Base-by-base conservation (phyloP, 2,888 invertebrate species). In the Phaedon cochleariae region DNA sequence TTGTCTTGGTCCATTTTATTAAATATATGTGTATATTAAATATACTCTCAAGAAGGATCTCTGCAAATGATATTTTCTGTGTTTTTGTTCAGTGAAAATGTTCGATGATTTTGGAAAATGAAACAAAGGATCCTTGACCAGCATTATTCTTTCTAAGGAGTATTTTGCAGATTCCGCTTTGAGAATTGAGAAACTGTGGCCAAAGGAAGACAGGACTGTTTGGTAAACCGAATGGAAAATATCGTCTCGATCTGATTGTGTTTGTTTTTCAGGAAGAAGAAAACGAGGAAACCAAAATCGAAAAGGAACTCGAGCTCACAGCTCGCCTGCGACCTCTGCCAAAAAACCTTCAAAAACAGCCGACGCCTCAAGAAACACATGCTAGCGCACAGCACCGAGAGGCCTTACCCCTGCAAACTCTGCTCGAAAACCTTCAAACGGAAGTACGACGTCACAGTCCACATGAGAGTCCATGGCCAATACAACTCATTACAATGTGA, bases 351-450 rank as follows among this genome's bases (percentile, higher is more conserved):
- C 17, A 81, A 81, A 64, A 67, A 71, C 45, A 83, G 80, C 1
- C 81, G 84, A 10, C 72, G 85, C 9, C 70, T 88, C 49, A 85
- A 83, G 46, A 82, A 85, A 20, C 75, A 75, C 52, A 26, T 68
- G 18, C 31, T 65, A 4, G 60, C 67, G 12, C 74, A 76, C 0
- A 85, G 85, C 51, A 75, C 74, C 0, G 68, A 69, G 0, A 83
- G 83, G 0, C 76, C 71, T 0, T 82, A 65, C 46, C 72, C 73
- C 0, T 86, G 86, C 59, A 64, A 73, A 0, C 41, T 65, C 0
- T 86, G 86, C 62, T 69, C 76, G 0, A 85, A 84, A 67, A 74
- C 79, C 0, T 86, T 85, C 54, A 70, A 71, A 53, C 61, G 65
- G 22, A 65, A 67, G 31, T 66, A 68, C 49, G 70, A 71, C 29